Conservation (phyloP, 2,888 invertebrate species). For the Liopterus haemorrhoidalis region DNA sequence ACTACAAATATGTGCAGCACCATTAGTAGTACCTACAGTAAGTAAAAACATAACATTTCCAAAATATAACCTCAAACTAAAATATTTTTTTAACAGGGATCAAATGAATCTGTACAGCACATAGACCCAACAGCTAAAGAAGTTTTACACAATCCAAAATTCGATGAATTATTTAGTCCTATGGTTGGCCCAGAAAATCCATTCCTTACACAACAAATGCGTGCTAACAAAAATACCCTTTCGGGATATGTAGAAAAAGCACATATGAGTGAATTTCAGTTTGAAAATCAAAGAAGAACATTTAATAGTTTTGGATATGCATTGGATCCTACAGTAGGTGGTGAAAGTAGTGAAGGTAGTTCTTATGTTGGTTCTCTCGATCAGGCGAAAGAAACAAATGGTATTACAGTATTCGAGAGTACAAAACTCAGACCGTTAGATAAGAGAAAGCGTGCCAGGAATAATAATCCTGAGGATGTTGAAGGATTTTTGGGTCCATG, state of each 20-base stretch:
- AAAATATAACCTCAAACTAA: constrained; percentile 9
- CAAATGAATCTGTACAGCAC: constrained; percentile 62
- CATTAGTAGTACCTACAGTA: constrained; percentile 75
- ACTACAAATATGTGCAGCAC: constrained; percentile 73
- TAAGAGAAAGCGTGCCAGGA: constrained; percentile 77
- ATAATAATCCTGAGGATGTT: constrained; percentile 85
- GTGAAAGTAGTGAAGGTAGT: constrained; percentile 45
- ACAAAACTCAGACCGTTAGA: constrained; percentile 66
- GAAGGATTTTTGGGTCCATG: constrained; percentile 96
- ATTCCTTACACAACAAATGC: constrained; percentile 83
- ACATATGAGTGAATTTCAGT: constrained; percentile 93
- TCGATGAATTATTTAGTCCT: constrained; percentile 90
- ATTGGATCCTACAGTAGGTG: constrained; percentile 82
- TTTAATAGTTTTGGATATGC: constrained; percentile 95
- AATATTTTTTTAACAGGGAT: constrained; percentile 50
- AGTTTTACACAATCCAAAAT: constrained; percentile 85
- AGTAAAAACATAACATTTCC: constrained; percentile 36
- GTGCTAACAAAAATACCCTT: constrained; percentile 81
- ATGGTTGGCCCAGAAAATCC: constrained; percentile 90
- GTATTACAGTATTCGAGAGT: constrained; percentile 87
- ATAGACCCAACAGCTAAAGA: constrained; percentile 78
- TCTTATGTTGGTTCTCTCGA: constrained; percentile 57
- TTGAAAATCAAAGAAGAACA: constrained; percentile 92
- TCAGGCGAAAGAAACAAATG: constrained; percentile 65
- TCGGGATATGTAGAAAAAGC: constrained; percentile 93